Base-by-base conservation (phyloP, 2,888 invertebrate species). In the Clostera curtula region DNA sequence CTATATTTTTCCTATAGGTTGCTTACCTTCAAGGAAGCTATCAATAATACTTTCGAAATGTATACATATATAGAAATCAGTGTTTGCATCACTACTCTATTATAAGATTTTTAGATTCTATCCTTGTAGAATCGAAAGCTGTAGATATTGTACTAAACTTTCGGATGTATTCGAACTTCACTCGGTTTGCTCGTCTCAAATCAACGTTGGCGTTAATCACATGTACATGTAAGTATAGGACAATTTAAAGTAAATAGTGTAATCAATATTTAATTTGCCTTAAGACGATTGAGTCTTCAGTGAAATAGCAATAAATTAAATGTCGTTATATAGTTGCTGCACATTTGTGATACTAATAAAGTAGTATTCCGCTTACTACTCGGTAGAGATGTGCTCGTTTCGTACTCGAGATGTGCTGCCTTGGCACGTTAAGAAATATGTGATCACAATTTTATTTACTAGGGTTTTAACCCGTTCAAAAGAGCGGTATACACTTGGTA, bases 251-350 rank as follows among this genome's bases (percentile, higher is more conserved):
- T 34, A 49, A 52, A 51, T 66, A 61, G 53, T 55, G 45, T 60
- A 61, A 58, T 61, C 64, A 63, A 56, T 58, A 58, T 69, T 73
- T 69, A 47, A 57, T 75, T 79, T 75, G 80, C 77, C 79, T 79
- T 76, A 75, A 61, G 70, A 73, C 69, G 32, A 55, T 49, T 34
- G 51, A 51, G 77, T 74, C 70, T 70, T 65, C 59, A 67, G 62
- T 66, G 64, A 63, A 69, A 75, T 75, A 82, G 83, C 82, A 83
- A 83, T 82, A 82, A 74, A 56, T 56, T 56, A 45, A 69, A 61
- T 62, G 60, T 72, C 70, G 51, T 68, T 80, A 76, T n/a, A n/a
- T 70, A 60, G 43, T 66, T 56, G 69, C 63, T 71, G 71, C 76
- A 79, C 74, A 63, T 67, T 68, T 79, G 75, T 80, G 79, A 79